Base-by-base conservation (phyloP, 2,113 vertebrate genomes). In the Microtus oregoni region DNA sequence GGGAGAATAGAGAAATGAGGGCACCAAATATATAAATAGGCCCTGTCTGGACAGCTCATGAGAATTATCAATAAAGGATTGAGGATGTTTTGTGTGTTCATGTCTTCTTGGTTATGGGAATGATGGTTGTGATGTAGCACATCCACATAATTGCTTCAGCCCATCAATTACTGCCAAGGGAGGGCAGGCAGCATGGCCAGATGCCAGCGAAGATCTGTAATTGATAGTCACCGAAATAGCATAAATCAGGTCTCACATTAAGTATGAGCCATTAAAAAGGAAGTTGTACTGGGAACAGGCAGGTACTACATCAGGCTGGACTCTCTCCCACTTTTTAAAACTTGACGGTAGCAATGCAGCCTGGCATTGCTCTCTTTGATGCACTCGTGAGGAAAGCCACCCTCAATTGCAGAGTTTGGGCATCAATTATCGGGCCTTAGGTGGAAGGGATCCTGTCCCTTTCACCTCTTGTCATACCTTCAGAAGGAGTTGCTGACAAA, bases 121-220 rank as follows among this genome's bases (percentile, higher is more conserved):
- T 96, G 95, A 90, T 89, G 72, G 75, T 61, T 91, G 85, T 35
- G 5, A 91, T 96, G 7, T 94, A 47, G 88, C 65, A 61, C 86
- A 95, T 96, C 95, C 86, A 83, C 73, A 96, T 89, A 96, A 82
- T 97, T 91, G 6, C 58, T 94, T 95, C 67, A 93, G 63, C 78
- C 92, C 93, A 86, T 96, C 97, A 92, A 92, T 95, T 98, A 96
- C 89, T 91, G 85, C 58, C 70, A 87, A 97, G 97, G 2, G 0
- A 94, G 63, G 68, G 91, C 83, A 93, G 44, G 61, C 93, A 95
- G 85, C 67, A 79, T 91, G 89, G 92, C 96, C 28, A 8, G 28
- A 82, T 97, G 97, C 98, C 95, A 97, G 82, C 58, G 61, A 63
- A 96, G 95, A 97, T 97, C 96, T 98, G 94, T 98, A 98, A 98